Percentiles rank a stretch among this genome's conserved stretches.
Evolutionary conservation across 2,888 invertebrate species (phyloP).

Genomic region (Plutella xylostella): DNA sequence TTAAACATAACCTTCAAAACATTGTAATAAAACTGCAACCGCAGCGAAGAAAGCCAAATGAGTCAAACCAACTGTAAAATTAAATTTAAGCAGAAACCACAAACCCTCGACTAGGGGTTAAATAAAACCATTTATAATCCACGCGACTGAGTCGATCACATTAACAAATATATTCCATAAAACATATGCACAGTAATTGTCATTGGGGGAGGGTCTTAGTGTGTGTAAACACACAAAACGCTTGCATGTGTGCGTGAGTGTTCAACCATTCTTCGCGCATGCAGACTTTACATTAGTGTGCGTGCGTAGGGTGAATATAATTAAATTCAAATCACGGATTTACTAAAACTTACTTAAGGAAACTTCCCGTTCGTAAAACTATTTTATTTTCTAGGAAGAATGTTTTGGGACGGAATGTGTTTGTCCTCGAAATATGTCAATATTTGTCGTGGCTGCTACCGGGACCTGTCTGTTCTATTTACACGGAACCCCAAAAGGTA

Average conservation of each 20-base stretch:
- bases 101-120: background rate
- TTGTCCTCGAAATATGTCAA: slow-evolving; percentile 33
- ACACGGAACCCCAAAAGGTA: background rate
- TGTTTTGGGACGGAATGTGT: slow-evolving; percentile 39
- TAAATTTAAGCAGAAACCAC: no score
- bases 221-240: background rate
- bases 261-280: background rate
- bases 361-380: no score
- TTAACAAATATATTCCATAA: slow-evolving; percentile 8
- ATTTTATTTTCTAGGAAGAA: slow-evolving; percentile 39
- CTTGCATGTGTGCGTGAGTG: background rate
- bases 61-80: no score
- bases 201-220: slow-evolving; percentile 2
- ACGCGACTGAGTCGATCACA: background rate
- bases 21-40: no score
- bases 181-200: slow-evolving; percentile 10
- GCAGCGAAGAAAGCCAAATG: no score
- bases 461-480: background rate
- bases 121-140: slow-evolving; percentile 1
- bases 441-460: slow-evolving; percentile 33
- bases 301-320: slow-evolving; percentile 15
- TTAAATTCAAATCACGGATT: slow-evolving; percentile 27
- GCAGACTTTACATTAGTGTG: no score
- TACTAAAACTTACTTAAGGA: no score
- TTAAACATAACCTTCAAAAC: no score